Evolutionary conservation across 2,888 invertebrate species (phyloP).

Genomic region (Cancer borealis): DNA sequence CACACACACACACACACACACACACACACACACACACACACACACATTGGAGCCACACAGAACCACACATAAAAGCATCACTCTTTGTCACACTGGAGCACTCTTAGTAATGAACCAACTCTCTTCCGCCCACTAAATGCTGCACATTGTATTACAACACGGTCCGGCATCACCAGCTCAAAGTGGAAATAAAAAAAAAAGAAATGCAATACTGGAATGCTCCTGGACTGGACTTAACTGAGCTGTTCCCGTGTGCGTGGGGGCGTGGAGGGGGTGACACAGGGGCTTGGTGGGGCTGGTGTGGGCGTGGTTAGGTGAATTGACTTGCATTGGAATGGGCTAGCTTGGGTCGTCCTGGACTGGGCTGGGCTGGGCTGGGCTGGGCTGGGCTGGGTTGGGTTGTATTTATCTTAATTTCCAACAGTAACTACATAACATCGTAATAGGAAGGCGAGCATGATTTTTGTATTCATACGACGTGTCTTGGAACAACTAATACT

Average conservation of each 20-base stretch:
- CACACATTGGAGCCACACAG: too few relatives aligned
- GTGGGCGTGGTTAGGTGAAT: background rate
- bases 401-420: background rate
- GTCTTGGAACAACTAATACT: background rate
- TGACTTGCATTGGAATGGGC: background rate
- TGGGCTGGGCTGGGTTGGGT: background rate
- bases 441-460: background rate
- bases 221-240: background rate
- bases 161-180: background rate
- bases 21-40: constrained; percentile 30
- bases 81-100: background rate
- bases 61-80: background rate
- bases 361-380: background rate
- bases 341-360: background rate
- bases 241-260: background rate
- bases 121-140: background rate
- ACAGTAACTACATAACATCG: background rate
- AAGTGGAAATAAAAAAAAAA: background rate
- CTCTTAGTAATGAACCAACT: constrained; percentile 6
- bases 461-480: background rate
- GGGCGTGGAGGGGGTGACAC: background rate
- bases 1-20: constrained; percentile 22
- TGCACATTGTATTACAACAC: constrained; percentile 27
- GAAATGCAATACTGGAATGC: background rate
- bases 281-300: background rate